Evolutionary conservation across 2,888 invertebrate genomes (phyloP).

Genomic region (Homarus gammarus): DNA sequence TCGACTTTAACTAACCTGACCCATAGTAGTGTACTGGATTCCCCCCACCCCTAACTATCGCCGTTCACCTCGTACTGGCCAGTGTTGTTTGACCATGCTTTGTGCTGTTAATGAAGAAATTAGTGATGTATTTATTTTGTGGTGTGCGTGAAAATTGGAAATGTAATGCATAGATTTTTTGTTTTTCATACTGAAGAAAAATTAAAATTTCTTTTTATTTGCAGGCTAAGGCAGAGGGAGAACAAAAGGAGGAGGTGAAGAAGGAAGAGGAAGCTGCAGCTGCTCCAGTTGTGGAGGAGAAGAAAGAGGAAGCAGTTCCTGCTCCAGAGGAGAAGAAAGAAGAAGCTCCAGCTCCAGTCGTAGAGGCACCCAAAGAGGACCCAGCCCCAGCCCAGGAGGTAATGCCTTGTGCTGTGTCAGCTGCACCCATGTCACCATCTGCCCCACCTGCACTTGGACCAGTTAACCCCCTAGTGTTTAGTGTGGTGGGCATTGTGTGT

Average conservation of each 20-base stretch:
- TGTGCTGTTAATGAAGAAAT: too few species aligned
- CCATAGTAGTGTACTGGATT: too few species aligned
- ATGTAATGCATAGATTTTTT: too few species aligned
- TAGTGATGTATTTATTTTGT: too few species aligned
- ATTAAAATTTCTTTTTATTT: background rate
- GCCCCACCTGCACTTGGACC: slow-evolving; percentile 9
- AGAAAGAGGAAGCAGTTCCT: slow-evolving; percentile 41
- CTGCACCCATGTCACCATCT: background rate
- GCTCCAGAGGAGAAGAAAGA: slow-evolving; percentile 31
- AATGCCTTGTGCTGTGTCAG: background rate
- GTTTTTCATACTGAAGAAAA: background rate
- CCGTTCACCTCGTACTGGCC: too few species aligned
- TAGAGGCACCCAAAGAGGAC: slow-evolving; percentile 32
- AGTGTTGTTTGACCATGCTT: too few species aligned
- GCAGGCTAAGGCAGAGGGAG: slow-evolving; percentile 64
- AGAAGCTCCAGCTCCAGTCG: slow-evolving; percentile 12
- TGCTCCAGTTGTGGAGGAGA: slow-evolving; percentile 30
- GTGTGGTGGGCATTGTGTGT: slow-evolving; percentile 18
- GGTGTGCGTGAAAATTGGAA: too few species aligned
- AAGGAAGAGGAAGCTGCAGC: slow-evolving; percentile 32
- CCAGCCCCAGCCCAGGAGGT: slow-evolving; percentile 63
- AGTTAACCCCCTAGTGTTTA: slow-evolving; percentile 43
- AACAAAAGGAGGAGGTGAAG: slow-evolving; percentile 32
- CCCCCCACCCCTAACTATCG: too few species aligned
- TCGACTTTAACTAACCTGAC: too few species aligned